phyloP scores from a whole-genome alignment of 2,113 vertebrate genomes.

The Lamprologus tigripictilis region DNA sequence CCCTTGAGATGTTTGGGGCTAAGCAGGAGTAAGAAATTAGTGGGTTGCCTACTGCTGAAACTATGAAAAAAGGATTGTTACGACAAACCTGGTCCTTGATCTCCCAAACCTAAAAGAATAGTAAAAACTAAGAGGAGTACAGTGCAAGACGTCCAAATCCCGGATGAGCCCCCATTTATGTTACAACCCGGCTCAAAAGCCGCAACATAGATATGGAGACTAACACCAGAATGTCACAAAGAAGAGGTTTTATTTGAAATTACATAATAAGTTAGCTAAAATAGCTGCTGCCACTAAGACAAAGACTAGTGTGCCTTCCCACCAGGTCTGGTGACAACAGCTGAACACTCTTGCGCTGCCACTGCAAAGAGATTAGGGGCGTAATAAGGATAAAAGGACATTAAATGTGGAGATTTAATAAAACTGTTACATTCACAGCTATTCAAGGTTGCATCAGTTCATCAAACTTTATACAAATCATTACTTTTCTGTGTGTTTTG shows the following conservation, averaged over 20 bases:
- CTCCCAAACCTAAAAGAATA: neutral
- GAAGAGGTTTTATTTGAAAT: neutral
- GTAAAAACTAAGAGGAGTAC: neutral
- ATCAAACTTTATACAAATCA: neutral
- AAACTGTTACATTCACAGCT: neutral
- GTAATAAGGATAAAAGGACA: neutral
- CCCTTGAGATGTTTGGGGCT: neutral
- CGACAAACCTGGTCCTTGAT: neutral
- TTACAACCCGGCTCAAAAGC: neutral
- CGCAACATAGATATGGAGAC: neutral
- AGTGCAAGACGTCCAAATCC: slow-evolving; percentile 73
- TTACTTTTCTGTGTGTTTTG: neutral
- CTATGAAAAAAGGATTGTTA: neutral
- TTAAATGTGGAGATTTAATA: neutral
- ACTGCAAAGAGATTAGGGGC: neutral
- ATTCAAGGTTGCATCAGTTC: neutral
- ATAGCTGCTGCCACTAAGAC: neutral
- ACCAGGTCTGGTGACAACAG: neutral
- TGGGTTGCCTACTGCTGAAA: neutral
- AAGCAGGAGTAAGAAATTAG: neutral
- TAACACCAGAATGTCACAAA: neutral
- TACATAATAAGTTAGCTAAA: neutral
- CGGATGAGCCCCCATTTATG: slow-evolving; percentile 28
- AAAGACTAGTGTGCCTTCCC: neutral
- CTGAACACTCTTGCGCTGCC: neutral